These are phyloP conservation scores for Poicephalus gulielmi DNA, from an alignment of 2,113 vertebrate genomes.

Conservation along the genomic window DNA sequence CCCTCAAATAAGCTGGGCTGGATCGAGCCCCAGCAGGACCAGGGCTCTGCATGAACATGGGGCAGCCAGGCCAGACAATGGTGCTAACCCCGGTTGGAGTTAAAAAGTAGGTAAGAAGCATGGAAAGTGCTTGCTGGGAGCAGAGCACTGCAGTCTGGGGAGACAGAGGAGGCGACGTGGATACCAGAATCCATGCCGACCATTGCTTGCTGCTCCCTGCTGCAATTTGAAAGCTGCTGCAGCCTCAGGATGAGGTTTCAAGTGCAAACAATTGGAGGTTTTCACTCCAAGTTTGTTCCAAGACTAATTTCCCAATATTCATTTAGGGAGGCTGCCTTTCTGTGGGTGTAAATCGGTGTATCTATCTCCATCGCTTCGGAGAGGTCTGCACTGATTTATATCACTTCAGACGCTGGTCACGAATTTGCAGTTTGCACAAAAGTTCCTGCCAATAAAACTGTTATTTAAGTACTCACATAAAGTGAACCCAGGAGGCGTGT, in stretches of 20 bases:
- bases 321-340: constrained; percentile 44
- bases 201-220: background rate
- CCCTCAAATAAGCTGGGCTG: background rate
- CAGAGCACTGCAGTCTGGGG: background rate
- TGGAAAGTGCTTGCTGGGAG: background rate
- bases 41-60: background rate
- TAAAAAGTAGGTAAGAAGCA: background rate
- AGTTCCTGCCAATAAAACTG: constrained; percentile 45
- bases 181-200: background rate
- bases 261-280: constrained; percentile 33
- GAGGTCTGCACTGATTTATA: constrained; percentile 11
- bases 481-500: constrained; percentile 55
- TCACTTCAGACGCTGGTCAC: constrained; percentile 47
- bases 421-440: constrained; percentile 57
- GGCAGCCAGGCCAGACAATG: background rate
- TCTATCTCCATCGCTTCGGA: background rate
- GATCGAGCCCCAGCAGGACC: background rate
- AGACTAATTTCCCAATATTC: constrained; percentile 45
- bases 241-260: constrained; percentile 29
- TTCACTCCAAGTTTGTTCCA: constrained; percentile 55
- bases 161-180: background rate
- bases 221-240: constrained; percentile 12
- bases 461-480: constrained; percentile 55
- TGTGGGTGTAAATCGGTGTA: constrained; percentile 48
- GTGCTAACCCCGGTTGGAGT: background rate